phyloP scores from a whole-genome alignment of 2,113 vertebrate genomes.

The Mormyrus lacerda region DNA sequence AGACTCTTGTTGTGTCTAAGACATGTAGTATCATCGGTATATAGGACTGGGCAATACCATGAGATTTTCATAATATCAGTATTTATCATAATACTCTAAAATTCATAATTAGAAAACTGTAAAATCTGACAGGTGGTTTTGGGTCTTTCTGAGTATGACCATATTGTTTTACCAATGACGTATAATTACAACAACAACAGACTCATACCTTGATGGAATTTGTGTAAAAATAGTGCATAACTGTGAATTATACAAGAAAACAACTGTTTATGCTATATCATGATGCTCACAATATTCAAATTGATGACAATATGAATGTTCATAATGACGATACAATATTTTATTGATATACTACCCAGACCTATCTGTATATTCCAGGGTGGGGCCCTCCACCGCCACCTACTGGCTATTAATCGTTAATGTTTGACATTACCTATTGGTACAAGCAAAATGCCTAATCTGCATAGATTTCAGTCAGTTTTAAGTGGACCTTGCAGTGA shows the following conservation, averaged over 20 bases:
- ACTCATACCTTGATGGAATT: background rate
- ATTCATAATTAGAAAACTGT: background rate
- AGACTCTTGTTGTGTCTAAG: background rate
- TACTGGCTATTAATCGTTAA: background rate
- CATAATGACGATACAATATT: background rate
- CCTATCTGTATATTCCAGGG: background rate
- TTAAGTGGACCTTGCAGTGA: background rate
- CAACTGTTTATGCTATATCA: background rate
- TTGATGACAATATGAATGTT: background rate
- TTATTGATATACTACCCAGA: background rate
- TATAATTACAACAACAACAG: background rate
- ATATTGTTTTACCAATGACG: background rate
- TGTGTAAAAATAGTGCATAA: background rate
- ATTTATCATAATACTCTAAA: background rate
- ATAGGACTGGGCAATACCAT: background rate
- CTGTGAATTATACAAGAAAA: background rate
- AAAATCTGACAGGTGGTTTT: background rate
- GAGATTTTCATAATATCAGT: background rate
- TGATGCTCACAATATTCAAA: background rate
- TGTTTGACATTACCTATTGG: background rate
- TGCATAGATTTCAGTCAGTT: background rate
- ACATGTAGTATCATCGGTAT: background rate
- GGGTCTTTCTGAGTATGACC: background rate
- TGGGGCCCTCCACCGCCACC: background rate
- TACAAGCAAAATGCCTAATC: background rate